phyloP scores from a whole-genome alignment of 2,888 invertebrate species.

The Ormyrus rosae region DNA sequence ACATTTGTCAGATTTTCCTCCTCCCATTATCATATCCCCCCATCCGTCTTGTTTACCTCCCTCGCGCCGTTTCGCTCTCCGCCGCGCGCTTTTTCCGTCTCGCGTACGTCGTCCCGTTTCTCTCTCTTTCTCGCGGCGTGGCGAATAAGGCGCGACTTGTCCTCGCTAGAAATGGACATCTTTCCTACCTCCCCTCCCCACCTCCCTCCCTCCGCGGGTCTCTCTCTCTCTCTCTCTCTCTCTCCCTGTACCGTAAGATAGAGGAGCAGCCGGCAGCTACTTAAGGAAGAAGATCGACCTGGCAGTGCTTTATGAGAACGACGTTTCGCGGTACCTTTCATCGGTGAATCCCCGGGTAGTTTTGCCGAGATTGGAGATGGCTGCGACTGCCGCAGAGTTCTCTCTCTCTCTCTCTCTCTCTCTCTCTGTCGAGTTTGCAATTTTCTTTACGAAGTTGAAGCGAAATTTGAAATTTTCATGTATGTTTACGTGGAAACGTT shows the following conservation, averaged over 20 bases:
- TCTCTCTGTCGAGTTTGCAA: neutral
- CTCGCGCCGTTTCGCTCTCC: slow-evolving; percentile 4
- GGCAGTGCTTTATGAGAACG: slow-evolving; percentile 67
- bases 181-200: neutral
- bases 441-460: too few relatives aligned
- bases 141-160: slow-evolving; percentile 44
- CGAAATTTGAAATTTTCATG: too few relatives aligned
- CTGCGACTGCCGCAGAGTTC: too few relatives aligned
- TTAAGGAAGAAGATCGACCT: slow-evolving; percentile 9
- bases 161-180: slow-evolving; percentile 38
- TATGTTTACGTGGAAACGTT: too few relatives aligned
- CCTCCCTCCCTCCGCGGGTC: neutral
- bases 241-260: neutral
- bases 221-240: too few relatives aligned
- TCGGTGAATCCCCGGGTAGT: slow-evolving; percentile 53
- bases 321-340: slow-evolving; percentile 68
- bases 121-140: slow-evolving; percentile 4
- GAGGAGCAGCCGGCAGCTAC: neutral
- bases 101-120: neutral
- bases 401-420: neutral
- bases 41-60: slow-evolving; percentile 49
- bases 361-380: neutral
- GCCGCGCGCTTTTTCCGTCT: neutral
- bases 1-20: slow-evolving; percentile 52
- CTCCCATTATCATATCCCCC: slow-evolving; percentile 50